phyloP scores from a whole-genome alignment of 2,888 invertebrate species.

The Phytoseiulus persimilis region DNA sequence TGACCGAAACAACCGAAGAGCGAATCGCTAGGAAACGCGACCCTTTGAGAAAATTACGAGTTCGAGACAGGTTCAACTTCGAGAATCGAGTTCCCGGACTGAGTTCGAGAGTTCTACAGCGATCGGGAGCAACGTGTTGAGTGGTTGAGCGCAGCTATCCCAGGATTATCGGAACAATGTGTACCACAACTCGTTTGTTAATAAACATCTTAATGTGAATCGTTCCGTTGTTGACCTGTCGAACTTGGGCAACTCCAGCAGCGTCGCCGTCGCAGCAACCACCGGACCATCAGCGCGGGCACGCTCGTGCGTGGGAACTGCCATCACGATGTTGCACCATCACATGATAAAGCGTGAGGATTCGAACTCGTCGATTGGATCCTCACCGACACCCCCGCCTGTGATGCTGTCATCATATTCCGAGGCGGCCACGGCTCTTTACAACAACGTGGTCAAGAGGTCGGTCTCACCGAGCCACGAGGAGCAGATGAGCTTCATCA shows the following conservation, averaged over 20 bases:
- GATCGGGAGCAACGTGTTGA: neutral
- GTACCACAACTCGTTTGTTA: neutral
- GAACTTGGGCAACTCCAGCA: neutral
- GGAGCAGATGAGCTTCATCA: conserved; percentile 39
- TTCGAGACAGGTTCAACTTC: neutral
- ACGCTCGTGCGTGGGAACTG: neutral
- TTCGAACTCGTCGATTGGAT: conserved; percentile 33
- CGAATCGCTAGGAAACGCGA: neutral
- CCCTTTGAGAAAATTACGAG: neutral
- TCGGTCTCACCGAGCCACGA: conserved; percentile 32
- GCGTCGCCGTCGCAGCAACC: neutral
- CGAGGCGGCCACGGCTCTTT: conserved; percentile 26
- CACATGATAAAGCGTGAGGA: conserved; percentile 36
- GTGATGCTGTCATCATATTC: conserved; percentile 22
- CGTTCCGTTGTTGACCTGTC: neutral
- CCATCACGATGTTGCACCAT: neutral
- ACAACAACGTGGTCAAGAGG: conserved; percentile 36
- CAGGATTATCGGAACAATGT: neutral
- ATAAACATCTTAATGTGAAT: neutral
- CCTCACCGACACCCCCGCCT: conserved; percentile 26
- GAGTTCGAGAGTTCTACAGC: neutral
- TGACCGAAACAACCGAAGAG: neutral
- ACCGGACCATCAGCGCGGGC: neutral
- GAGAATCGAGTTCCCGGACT: neutral
- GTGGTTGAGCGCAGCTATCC: neutral